These are phyloP conservation scores for Pristionchus maxplancki DNA, from an alignment of 2,888 invertebrate species.

Conservation along the genomic window DNA sequence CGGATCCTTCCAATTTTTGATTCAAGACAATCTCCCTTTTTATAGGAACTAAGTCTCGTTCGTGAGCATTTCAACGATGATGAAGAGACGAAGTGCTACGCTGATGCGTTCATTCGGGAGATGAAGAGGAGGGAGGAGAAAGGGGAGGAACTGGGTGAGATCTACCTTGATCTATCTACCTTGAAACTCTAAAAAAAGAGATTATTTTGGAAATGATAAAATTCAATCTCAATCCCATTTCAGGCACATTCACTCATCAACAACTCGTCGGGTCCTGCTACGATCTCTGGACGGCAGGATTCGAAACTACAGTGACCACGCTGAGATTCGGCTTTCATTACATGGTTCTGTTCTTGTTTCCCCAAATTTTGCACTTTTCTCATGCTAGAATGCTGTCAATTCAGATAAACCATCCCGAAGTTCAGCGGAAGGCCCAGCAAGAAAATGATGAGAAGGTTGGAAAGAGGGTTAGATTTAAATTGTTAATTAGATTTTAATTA, in stretches of 20 bases:
- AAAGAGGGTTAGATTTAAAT: not conserved
- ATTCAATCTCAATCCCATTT: no score
- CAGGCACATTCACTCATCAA: not conserved
- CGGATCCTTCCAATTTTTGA: no score
- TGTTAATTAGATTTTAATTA: no score
- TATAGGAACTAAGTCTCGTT: not conserved
- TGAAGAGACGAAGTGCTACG: not conserved
- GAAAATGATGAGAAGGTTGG: constrained; percentile 36
- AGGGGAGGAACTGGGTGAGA: not conserved
- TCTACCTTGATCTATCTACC: no score
- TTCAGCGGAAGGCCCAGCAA: not conserved
- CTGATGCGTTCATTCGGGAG: not conserved
- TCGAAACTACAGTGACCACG: constrained; percentile 20
- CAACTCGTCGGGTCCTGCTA: not conserved
- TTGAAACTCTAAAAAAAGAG: no score
- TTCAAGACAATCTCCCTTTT: not conserved
- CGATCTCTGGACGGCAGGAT: not conserved
- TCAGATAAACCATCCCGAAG: constrained; percentile 13
- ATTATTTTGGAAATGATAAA: no score
- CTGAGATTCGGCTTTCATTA: not conserved
- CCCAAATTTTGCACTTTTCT: no score
- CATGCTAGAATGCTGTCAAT: no score
- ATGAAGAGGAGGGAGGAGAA: constrained; percentile 5
- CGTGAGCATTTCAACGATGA: not conserved
- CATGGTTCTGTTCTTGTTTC: no score